Base-by-base conservation (phyloP, 2,888 invertebrate genomes). In the Pyrgus malvae region DNA sequence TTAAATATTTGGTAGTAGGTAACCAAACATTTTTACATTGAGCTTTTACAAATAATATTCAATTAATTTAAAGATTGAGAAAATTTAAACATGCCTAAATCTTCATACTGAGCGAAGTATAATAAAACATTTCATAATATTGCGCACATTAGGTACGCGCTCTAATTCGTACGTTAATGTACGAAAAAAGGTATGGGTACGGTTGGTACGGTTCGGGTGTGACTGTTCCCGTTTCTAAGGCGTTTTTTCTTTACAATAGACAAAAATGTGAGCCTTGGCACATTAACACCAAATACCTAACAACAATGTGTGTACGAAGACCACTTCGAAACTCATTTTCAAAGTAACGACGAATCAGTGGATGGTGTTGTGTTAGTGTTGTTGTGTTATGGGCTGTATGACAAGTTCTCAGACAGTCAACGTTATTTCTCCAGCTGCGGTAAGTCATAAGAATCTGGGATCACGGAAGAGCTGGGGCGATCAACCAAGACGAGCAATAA, bases 361-460 rank as follows among this genome's bases (percentile, higher is more conserved):
- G 11, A 19, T 37, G 16, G 37, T 11, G 14, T 14, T 5, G 4
- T 37, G 9, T 17, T 14, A 41, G 27, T 42, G 27, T 35, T 17
- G 41, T 27, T 46, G 42, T 59, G 80, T 65, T 54, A 89, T 89
- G 89, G 89, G 89, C 60, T 87, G 88, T 60, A 70, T 79, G 66
- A 69, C 75, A 54, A 84, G 87, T 63, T 68, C 80, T 17, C 74
- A 73, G 42, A 74, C 74, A 59, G 64, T 73, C 33, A 66, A 69
- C 25, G 73, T 65, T 27, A 67, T 71, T 25, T 58, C 68, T 14
- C 62, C 71, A 12, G 44, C 64, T n/a, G n/a, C n/a, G 33, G 83
- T 84, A 51, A 73, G 82, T 68, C 4, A n/a, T n/a, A n/a, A n/a
- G n/a, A n/a, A n/a, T n/a, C n/a, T n/a, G n/a, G n/a, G n/a, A n/a